Conservation (phyloP, 1,140 invertebrate genomes). For the Aphelinus atriplicis region DNA sequence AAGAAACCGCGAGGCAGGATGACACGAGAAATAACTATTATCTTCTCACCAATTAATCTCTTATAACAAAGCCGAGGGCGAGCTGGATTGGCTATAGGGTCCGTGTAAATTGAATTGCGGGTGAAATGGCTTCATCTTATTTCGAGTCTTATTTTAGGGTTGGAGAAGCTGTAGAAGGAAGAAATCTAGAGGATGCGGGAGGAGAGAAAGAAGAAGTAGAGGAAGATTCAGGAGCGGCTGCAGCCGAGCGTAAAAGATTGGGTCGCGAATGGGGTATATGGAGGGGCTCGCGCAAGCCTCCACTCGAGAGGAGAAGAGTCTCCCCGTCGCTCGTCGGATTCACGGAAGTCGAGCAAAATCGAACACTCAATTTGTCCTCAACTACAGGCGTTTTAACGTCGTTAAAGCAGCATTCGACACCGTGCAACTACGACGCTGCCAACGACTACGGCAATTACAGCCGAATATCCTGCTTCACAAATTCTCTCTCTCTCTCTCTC, state of each 20-base stretch:
- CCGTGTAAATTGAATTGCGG: conserved; percentile 22
- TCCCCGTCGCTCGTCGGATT: not conserved
- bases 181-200: not conserved
- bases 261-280: not conserved
- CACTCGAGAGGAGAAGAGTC: not conserved
- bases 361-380: conserved; percentile 22
- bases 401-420: conserved; percentile 18
- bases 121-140: conserved; percentile 18
- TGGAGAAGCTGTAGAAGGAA: not conserved
- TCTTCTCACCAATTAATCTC: too few species aligned
- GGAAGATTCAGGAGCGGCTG: conserved; percentile 6
- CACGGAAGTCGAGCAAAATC: conserved; percentile 1
- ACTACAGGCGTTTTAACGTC: conserved; percentile 11
- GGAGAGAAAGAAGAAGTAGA: not conserved
- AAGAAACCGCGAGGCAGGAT: too few species aligned
- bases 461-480: conserved; percentile 2
- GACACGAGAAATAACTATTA: too few species aligned
- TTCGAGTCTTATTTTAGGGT: not conserved
- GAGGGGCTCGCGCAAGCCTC: not conserved
- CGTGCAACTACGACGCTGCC: not conserved
- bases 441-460: not conserved
- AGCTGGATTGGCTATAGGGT: not conserved
- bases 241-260: conserved; percentile 25
- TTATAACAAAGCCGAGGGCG: too few species aligned
- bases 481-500: not conserved